Conservation (phyloP, 2,888 invertebrate genomes). For the Pollenia amentaria region DNA sequence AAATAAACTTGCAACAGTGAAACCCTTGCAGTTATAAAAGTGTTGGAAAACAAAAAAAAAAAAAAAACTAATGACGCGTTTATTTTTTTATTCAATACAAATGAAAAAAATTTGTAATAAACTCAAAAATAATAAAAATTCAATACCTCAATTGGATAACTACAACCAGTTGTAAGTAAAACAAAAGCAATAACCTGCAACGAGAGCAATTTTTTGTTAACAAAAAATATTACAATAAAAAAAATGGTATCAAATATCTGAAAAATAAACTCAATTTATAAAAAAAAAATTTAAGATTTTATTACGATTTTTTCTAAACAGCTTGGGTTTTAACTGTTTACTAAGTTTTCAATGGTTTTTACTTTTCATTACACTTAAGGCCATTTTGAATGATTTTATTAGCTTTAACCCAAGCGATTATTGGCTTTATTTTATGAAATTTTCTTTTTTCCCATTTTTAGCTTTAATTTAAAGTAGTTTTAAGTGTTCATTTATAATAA, state of each 20-base stretch:
- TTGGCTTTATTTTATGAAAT: conserved; percentile 20
- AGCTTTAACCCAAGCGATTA: neutral
- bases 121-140: conserved; percentile 21
- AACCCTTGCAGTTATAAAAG: conserved; percentile 66
- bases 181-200: conserved; percentile 56
- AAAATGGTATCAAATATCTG: conserved; percentile 29
- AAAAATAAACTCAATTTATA: neutral
- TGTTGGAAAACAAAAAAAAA: conserved; percentile 45
- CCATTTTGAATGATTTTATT: conserved; percentile 42
- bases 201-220: conserved; percentile 13
- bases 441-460: neutral
- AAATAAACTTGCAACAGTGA: conserved; percentile 46
- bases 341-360: conserved; percentile 44
- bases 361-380: conserved; percentile 65
- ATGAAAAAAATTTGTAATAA: conserved; percentile 7
- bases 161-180: conserved; percentile 21
- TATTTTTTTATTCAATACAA: conserved; percentile 12
- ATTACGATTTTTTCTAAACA: neutral
- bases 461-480: neutral
- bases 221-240: conserved; percentile 1
- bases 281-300: conserved; percentile 16
- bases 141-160: conserved; percentile 6
- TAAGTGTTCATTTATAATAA: conserved; percentile 1
- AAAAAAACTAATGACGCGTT: conserved; percentile 60
- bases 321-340: conserved; percentile 5